Base-by-base conservation (phyloP, 2,797 vertebrate genomes). In the Philypnodon macrostomus region DNA sequence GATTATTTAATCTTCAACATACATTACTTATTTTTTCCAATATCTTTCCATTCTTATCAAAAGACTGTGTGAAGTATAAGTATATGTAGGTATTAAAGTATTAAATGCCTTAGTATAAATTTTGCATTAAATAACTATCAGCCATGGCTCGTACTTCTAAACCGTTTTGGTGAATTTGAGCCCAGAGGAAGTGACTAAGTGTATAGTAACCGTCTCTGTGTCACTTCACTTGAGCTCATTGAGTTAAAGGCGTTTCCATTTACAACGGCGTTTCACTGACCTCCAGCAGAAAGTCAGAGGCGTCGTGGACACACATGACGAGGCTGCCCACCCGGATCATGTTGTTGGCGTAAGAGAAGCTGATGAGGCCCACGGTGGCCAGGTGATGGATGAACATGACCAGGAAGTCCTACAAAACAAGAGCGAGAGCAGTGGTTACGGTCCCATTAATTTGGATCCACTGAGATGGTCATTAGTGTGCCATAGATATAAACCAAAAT, bases 351-450 rank as follows among this genome's bases (percentile, higher is more conserved):
- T 96, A 96, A 0, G 95, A 97, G 66, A 95, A 94, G 0, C 89
- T 91, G 58, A 96, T 91, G 34, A 97, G 91, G 5, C 86, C 75
- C 2, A 96, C 80, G 1, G 93, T 87, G 34, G 88, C 90, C 78
- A 96, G 68, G 61, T 97, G 95, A 85, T 97, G 94, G 58, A 95
- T 75, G 14, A 96, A 94, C 94, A 97, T 97, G 44, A 96, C 86
- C 53, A 93, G 70, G 68, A 95, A 97, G 67, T 97, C 95, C 95
- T 97, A 85, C 5, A 9, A 56, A 32, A 24, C n/a, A 2, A 0
- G 7, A 47, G 5, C 53, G 2, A 14, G 5, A 5, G 9, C 9
- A 15, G 21, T 23, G 21, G 21, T 23, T 23, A n/a, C n/a, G n/a
- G n/a, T n/a, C n/a, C n/a, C n/a, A n/a, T 23, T 3, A 23, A 23